Base-by-base conservation (phyloP, 2,888 invertebrate species). In the Leucania comma region DNA sequence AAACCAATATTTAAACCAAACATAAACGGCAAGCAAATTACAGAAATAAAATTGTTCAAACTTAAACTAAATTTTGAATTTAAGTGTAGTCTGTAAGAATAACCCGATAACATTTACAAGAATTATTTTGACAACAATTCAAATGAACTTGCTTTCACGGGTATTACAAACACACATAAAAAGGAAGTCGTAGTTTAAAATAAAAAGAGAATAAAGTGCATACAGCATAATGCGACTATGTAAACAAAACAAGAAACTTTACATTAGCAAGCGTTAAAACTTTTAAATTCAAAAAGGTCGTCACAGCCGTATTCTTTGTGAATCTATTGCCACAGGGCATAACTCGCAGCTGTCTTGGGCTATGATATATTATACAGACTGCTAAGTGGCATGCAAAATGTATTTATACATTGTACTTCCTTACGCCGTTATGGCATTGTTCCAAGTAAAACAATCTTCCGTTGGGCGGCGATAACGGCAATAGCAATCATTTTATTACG, bases 341-440 rank as follows among this genome's bases (percentile, higher is more conserved):
- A 90, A 90, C 88, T 91, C 87, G 82, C 76, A 85, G 86, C 89
- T 91, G 92, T 92, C 92, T 87, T 76, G 61, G 29, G 80, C 83
- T 86, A 90, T 94, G 93, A 95, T 92, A 93, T 92, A 95, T 93
- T 86, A 90, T 88, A 86, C 88, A 84, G 91, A 89, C 93, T 93
- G 94, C 92, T 96, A 96, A 95, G 95, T 95, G 93, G 94, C 93
- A 95, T 95, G 94, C 95, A 94, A 93, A 95, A 94, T 95, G 91
- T 95, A 95, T 95, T 94, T 95, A 94, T 95, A 95, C 93, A 93
- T 94, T 91, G 93, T 93, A 93, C 93, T 95, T 94, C 94, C 95
- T 94, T 95, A 89, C 88, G 91, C 90, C 93, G 92, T 95, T 95
- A 95, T 95, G 95, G 95, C 95, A 89, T 83, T 72, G 84, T 87